Conservation (phyloP, 2,113 vertebrate genomes). For the Ophthalmotilapia sp. region DNA sequence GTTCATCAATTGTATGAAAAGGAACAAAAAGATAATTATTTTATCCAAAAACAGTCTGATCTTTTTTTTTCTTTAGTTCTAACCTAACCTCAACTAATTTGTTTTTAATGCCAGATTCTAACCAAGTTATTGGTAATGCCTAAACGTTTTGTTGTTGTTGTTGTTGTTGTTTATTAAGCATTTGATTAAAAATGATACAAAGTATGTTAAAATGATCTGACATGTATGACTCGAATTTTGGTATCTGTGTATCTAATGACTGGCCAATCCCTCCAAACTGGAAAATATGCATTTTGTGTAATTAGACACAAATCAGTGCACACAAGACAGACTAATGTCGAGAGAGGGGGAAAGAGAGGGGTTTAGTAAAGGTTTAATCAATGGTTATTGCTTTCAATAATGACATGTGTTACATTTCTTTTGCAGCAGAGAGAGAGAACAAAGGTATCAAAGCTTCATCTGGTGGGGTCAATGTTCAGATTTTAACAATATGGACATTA, state of each 20-base stretch:
- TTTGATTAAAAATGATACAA: background rate
- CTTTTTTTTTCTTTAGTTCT: background rate
- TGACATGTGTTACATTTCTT: background rate
- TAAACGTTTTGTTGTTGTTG: background rate
- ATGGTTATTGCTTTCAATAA: background rate
- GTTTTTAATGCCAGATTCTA: background rate
- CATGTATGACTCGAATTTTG: background rate
- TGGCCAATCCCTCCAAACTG: accelerated
- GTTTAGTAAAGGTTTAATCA: background rate
- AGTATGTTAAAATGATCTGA: background rate
- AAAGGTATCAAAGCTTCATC: background rate
- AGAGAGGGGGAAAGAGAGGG: background rate
- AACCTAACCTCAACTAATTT: background rate
- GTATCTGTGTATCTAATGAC: accelerated
- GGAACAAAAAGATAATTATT: background rate
- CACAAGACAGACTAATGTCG: background rate
- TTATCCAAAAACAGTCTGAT: background rate
- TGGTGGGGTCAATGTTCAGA: background rate
- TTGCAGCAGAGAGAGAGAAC: background rate
- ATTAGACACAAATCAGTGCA: background rate
- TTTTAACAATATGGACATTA: background rate
- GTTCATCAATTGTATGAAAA: background rate
- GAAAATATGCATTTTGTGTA: background rate
- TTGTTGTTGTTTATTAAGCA: background rate
- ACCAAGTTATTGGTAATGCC: background rate